Evolutionary conservation across 2,888 invertebrate genomes (phyloP).

Genomic region (Hirtodrosophila duncani): DNA sequence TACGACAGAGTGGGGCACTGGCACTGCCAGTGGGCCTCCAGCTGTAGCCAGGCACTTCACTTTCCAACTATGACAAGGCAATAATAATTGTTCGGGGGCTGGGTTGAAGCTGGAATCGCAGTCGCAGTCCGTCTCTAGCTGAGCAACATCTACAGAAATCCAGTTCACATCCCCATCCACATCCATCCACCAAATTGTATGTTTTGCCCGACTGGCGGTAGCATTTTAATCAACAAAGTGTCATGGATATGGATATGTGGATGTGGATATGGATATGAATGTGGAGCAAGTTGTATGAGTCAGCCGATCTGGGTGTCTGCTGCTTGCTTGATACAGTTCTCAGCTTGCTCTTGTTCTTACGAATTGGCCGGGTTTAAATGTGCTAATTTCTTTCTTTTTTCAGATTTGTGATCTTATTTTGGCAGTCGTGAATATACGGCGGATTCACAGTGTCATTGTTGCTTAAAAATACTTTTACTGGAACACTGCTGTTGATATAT

Average conservation of each 20-base stretch:
- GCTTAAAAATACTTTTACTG: no score
- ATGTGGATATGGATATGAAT: no score
- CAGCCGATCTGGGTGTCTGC: slow-evolving; percentile 23
- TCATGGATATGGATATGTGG: slow-evolving; percentile 17
- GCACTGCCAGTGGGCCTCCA: no score
- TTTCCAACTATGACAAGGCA: slow-evolving; percentile 71
- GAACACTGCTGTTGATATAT: no score
- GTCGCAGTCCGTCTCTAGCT: no score
- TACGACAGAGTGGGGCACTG: slow-evolving; percentile 8
- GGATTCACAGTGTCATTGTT: no score
- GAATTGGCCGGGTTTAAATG: slow-evolving; percentile 45
- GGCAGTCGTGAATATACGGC: no score
- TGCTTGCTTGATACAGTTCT: slow-evolving; percentile 43
- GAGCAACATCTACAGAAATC: no score
- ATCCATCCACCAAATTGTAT: no score
- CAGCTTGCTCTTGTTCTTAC: slow-evolving; percentile 40
- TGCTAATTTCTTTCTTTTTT: slow-evolving; percentile 14
- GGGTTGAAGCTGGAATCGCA: slow-evolving; percentile 20
- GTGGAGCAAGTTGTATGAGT: slow-evolving; percentile 46
- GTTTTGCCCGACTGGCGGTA: slow-evolving; percentile 42
- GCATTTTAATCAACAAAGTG: slow-evolving; percentile 39
- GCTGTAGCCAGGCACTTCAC: slow-evolving; percentile 53
- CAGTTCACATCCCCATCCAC: no score
- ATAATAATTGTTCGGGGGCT: slow-evolving; percentile 58
- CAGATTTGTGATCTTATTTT: neutral